A percentile compares a stretch with the other conserved stretches of the same genome.
Conservation (phyloP, 1,140 invertebrate species). For the Drosophila littoralis region DNA sequence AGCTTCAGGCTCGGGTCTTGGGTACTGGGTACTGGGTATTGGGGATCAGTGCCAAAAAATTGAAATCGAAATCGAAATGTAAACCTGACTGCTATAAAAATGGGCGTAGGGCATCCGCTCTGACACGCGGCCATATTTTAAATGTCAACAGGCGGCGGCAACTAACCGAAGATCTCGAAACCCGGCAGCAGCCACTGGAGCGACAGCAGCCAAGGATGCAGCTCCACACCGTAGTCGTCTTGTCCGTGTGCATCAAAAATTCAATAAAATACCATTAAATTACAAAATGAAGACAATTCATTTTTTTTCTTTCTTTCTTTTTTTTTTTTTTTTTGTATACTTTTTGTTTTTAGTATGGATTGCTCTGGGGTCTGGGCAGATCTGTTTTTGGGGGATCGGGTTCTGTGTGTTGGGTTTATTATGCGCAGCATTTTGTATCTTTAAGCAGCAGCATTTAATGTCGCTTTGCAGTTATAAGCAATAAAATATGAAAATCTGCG, state of each 20-base stretch:
- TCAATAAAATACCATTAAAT: constrained; percentile 84
- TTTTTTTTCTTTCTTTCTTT: constrained; percentile 46
- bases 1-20: constrained; percentile 3
- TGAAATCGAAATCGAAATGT: constrained; percentile 77
- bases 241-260: constrained; percentile 76
- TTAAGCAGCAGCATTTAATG: constrained; percentile 79
- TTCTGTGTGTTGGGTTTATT: constrained; percentile 23
- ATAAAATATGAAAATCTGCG: constrained; percentile 79
- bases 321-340: neutral
- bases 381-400: constrained; percentile 16
- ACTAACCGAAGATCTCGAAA: constrained; percentile 34
- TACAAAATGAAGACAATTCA: constrained; percentile 84
- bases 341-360: constrained; percentile 19
- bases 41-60: constrained; percentile 62
- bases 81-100: constrained; percentile 78
- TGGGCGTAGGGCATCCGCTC: constrained; percentile 80
- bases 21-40: constrained; percentile 8
- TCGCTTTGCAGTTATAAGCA: constrained; percentile 79
- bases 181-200: constrained; percentile 6
- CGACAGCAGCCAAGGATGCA: constrained; percentile 63
- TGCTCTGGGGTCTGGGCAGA: constrained; percentile 24
- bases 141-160: constrained; percentile 71
- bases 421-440: constrained; percentile 64
- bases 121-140: constrained; percentile 84
- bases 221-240: constrained; percentile 30